Base-by-base conservation (phyloP, 2,888 invertebrate species). In the Clivina fossor region DNA sequence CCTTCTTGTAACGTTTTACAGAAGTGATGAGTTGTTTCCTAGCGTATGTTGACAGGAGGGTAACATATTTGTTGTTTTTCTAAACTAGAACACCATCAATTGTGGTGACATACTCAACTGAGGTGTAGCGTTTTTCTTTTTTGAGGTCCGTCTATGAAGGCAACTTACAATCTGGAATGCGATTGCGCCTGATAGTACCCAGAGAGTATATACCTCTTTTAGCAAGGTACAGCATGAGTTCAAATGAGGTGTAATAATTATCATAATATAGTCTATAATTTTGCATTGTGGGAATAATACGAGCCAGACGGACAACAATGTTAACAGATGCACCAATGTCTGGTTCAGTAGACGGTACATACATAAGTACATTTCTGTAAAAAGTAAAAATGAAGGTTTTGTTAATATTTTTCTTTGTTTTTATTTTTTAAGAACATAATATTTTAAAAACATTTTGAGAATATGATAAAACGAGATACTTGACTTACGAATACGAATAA, bases 261-360 rank as follows among this genome's bases (percentile, higher is more conserved):
- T 70, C 67, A 59, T 66, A 69, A 60, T 66, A 71, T n/a, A 72
- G 13, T 58, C 58, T 44, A 53, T 67, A 66, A 58, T 69, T 68
- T 55, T 62, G 57, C 35, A 64, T 61, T 58, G 43, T 57, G 30
- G 68, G 67, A 47, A 70, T 59, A 22, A 59, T 62, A 47, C 68
- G 41, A 15, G 63, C 54, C 20, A 72, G 61, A 11, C 69, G 61
- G 9, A 71, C 63, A 9, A 70, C 68, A 20, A 68, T 60, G 62
- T 68, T 71, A 48, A 60, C 61, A 61, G 62, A 61, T 35, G 66
- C 64, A 20, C 69, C 69, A 33, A 70, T 49, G 56, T 70, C 62
- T 24, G 67, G 64, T n/a, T n/a, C n/a, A n/a, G n/a, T n/a, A n/a
- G n/a, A n/a, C n/a, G n/a, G n/a, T n/a, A n/a, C n/a, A n/a, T n/a